phyloP scores from a whole-genome alignment of 2,888 invertebrate genomes.

The Orthonevra nobilis region DNA sequence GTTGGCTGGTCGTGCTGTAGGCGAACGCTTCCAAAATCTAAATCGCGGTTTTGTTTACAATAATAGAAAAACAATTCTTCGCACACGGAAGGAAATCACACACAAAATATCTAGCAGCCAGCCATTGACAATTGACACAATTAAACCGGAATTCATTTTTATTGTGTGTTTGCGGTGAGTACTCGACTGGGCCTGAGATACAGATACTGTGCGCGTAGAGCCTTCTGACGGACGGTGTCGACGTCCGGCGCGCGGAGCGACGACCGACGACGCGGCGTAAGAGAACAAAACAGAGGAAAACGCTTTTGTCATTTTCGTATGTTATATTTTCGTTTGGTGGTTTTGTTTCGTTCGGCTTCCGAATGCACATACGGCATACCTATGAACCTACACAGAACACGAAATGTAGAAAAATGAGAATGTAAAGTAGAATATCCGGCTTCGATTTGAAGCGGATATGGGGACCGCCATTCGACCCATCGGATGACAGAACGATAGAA shows the following conservation, averaged over 20 bases:
- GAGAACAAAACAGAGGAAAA: constrained; percentile 56
- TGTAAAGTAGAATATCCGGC: constrained; percentile 78
- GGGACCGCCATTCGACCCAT: constrained; percentile 12
- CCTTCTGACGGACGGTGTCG: not conserved
- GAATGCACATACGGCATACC: constrained; percentile 19
- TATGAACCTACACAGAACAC: constrained; percentile 31
- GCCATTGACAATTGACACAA: constrained; percentile 68
- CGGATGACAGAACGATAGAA: not conserved
- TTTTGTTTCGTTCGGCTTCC: constrained; percentile 38
- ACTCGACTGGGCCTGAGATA: not conserved
- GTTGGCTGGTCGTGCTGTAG: not conserved
- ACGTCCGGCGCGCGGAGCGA: constrained; percentile 4
- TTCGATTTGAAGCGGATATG: constrained; percentile 69
- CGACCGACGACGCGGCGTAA: no score
- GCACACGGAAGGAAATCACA: constrained; percentile 57
- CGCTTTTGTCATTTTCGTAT: constrained; percentile 5
- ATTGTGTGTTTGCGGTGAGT: constrained; percentile 45
- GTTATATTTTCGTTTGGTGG: constrained; percentile 38
- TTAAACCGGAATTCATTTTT: constrained; percentile 65
- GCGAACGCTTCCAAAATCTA: no score
- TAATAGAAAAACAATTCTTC: constrained; percentile 55
- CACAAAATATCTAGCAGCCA: constrained; percentile 36
- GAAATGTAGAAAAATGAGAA: constrained; percentile 73
- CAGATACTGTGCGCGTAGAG: constrained; percentile 3
- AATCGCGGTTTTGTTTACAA: constrained; percentile 57